phyloP scores from a whole-genome alignment of 2,888 invertebrate genomes.

The Cynaeus angustus region DNA sequence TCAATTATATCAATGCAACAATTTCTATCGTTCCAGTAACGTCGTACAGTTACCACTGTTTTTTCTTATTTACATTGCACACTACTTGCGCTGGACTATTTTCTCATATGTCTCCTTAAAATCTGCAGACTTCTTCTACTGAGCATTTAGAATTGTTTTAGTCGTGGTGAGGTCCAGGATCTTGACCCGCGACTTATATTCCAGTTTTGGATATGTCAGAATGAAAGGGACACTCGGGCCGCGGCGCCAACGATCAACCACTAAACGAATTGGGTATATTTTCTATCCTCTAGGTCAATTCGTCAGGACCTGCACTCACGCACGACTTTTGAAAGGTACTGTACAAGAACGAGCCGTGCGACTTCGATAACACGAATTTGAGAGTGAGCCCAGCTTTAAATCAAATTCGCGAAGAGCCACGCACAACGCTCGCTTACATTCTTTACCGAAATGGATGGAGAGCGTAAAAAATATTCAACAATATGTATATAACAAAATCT shows the following conservation, averaged over 20 bases:
- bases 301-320: constrained; percentile 44
- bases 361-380: background rate
- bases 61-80: constrained; percentile 69
- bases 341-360: constrained; percentile 37
- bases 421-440: constrained; percentile 57
- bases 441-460: constrained; percentile 65
- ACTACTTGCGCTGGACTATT: constrained; percentile 68
- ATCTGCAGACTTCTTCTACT: constrained; percentile 66
- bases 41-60: constrained; percentile 59
- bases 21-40: constrained; percentile 56
- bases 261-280: constrained; percentile 25
- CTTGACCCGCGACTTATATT: constrained; percentile 23
- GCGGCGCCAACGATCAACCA: constrained; percentile 21
- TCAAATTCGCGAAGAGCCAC: background rate
- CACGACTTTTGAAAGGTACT: constrained; percentile 61
- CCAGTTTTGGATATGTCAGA: constrained; percentile 20
- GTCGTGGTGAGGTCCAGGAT: constrained; percentile 50
- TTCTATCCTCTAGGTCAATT: constrained; percentile 29
- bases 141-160: constrained; percentile 71
- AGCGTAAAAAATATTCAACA: constrained; percentile 61
- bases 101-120: constrained; percentile 64
- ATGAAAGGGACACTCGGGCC: background rate
- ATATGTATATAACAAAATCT: constrained; percentile 25
- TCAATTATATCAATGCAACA: constrained; percentile 46
- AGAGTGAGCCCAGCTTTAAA: too few species aligned